Conservation (phyloP, 2,888 invertebrate genomes). For the Cremastinae sp. region DNA sequence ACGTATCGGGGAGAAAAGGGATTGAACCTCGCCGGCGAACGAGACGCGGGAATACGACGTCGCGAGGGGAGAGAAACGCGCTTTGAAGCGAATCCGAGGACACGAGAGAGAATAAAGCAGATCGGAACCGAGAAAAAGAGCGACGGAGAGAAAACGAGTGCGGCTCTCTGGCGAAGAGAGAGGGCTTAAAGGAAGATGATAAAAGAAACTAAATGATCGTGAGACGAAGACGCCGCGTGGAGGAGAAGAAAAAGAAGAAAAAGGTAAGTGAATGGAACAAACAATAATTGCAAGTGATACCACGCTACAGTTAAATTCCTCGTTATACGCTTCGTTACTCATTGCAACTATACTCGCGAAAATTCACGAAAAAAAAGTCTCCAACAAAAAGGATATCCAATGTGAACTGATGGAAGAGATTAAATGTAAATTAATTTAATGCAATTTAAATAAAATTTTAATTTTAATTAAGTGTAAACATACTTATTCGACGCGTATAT, state of each 20-base stretch:
- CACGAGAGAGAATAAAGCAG: constrained; percentile 44
- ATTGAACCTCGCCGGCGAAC: constrained; percentile 41
- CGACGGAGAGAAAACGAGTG: constrained; percentile 39
- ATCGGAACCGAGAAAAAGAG: constrained; percentile 30
- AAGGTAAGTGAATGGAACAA: constrained; percentile 52
- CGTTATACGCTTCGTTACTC: constrained; percentile 1
- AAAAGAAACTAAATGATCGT: constrained; percentile 55
- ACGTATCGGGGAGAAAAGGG: constrained; percentile 20
- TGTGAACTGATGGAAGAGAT: not conserved
- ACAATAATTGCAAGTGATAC: constrained; percentile 54
- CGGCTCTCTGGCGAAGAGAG: constrained; percentile 53
- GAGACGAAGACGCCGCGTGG: not conserved
- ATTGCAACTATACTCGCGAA: not conserved
- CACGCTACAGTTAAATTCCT: constrained; percentile 35
- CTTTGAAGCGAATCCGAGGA: not conserved
- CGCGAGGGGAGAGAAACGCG: constrained; percentile 52
- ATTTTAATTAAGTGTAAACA: no score
- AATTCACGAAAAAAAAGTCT: no score
- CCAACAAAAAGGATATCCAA: no score
- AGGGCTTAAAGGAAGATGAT: constrained; percentile 52
- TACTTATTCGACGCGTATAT: no score
- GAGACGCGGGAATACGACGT: constrained; percentile 57
- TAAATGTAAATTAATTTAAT: no score
- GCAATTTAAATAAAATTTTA: no score
- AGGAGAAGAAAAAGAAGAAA: constrained; percentile 12